Conservation (phyloP, 2,113 vertebrate genomes). For the Formicarius rufipectus region DNA sequence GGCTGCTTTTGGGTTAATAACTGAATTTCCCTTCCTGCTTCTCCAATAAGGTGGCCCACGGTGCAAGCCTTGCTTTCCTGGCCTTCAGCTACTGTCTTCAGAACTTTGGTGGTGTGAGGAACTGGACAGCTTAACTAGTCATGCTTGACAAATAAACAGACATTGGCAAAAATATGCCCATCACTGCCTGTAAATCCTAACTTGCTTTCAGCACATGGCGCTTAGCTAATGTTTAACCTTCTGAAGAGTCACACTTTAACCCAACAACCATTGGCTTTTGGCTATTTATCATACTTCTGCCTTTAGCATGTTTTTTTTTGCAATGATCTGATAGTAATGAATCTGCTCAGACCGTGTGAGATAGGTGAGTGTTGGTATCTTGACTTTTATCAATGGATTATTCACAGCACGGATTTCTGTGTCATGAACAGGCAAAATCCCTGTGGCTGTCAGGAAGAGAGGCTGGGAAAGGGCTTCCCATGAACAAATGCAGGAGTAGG, state of each 20-base stretch:
- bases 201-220: constrained; percentile 8
- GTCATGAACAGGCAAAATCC: not conserved
- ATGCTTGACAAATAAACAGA: constrained; percentile 25
- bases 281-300: constrained; percentile 16
- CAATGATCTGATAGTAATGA: not conserved
- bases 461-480: not conserved
- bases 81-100: constrained; percentile 59
- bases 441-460: not conserved
- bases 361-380: constrained; percentile 7
- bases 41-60: constrained; percentile 45
- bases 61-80: constrained; percentile 61
- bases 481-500: not conserved
- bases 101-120: constrained; percentile 66
- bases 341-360: not conserved
- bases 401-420: not conserved
- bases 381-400: not conserved
- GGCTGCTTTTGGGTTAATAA: constrained; percentile 32
- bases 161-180: not conserved
- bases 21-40: constrained; percentile 46
- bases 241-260: constrained; percentile 5
- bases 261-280: not conserved
- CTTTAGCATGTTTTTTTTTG: not conserved
- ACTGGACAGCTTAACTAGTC: constrained; percentile 2
- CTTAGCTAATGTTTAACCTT: constrained; percentile 46
- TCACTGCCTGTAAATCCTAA: constrained; percentile 16